These are phyloP conservation scores for Plagiodera versicolora DNA, from an alignment of 2,888 invertebrate genomes.

Conservation along the genomic window DNA sequence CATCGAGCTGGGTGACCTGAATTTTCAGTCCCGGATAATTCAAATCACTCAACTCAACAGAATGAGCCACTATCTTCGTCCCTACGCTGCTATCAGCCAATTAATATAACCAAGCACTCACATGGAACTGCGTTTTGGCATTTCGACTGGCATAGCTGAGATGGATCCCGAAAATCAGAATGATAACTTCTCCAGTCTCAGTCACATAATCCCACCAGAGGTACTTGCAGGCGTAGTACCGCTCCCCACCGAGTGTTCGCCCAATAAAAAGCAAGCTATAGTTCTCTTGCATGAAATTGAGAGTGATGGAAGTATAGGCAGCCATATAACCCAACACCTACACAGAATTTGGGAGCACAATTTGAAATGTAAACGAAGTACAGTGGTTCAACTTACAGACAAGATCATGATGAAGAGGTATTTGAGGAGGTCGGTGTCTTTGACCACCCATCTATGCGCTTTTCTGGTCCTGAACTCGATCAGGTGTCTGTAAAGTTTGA, in stretches of 20 bases:
- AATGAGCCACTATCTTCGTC: too few species aligned
- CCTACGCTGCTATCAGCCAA: too few species aligned
- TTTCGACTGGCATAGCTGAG: slow-evolving; percentile 86
- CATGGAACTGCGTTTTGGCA: slow-evolving; percentile 79
- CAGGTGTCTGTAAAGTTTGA: slow-evolving; percentile 88
- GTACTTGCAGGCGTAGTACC: slow-evolving; percentile 66
- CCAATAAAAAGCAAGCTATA: slow-evolving; percentile 58
- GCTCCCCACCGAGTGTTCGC: slow-evolving; percentile 55
- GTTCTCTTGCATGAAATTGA: slow-evolving; percentile 64
- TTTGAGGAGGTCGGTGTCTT: slow-evolving; percentile 86
- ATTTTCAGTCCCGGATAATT: too few species aligned
- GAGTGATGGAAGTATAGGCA: slow-evolving; percentile 85
- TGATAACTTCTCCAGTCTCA: slow-evolving; percentile 78
- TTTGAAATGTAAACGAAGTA: too few species aligned
- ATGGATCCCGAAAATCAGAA: slow-evolving; percentile 81
- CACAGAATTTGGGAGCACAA: too few species aligned
- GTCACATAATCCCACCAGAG: slow-evolving; percentile 86
- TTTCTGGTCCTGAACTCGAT: slow-evolving; percentile 94
- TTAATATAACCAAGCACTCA: slow-evolving; percentile 52
- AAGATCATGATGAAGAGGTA: slow-evolving; percentile 76
- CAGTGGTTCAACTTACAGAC: slow-evolving; percentile 55
- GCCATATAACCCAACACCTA: slow-evolving; percentile 72
- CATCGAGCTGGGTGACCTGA: too few species aligned
- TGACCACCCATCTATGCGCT: slow-evolving; percentile 91
- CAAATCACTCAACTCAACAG: too few species aligned